Percentiles rank a stretch among this genome's conserved stretches.
phyloP scores from a whole-genome alignment of 2,113 vertebrate genomes.

The Podiceps cristatus region DNA sequence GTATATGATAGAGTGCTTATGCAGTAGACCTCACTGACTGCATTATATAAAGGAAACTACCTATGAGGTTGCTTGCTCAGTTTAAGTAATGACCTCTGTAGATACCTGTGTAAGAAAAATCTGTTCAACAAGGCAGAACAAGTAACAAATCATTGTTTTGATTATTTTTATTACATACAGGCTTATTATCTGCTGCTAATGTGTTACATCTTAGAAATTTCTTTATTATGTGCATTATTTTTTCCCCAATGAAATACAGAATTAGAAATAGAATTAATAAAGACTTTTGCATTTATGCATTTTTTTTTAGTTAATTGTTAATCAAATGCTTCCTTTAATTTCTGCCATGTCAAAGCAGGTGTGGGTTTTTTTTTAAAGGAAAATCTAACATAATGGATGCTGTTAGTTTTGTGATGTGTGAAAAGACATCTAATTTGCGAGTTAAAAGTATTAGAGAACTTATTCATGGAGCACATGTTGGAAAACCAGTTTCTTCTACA shows the following conservation, averaged over 20 bases:
- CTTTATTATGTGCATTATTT: not conserved
- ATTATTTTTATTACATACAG: not conserved
- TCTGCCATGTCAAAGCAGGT: not conserved
- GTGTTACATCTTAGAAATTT: not conserved
- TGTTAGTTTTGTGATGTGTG: slow-evolving; percentile 91
- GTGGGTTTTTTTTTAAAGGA: slow-evolving; percentile 67
- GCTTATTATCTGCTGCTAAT: not conserved
- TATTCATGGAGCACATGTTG: slow-evolving; percentile 90
- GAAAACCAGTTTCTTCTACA: slow-evolving; percentile 80
- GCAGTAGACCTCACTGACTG: not conserved
- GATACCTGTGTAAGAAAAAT: not conserved
- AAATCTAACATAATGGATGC: slow-evolving; percentile 99
- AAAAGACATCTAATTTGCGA: slow-evolving; percentile 81
- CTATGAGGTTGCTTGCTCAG: not conserved
- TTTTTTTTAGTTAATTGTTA: not conserved
- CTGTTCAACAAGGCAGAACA: not conserved
- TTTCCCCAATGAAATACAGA: not conserved
- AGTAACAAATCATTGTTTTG: not conserved
- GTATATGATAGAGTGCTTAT: not conserved
- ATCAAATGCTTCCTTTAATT: not conserved
- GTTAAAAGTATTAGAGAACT: slow-evolving; percentile 87
- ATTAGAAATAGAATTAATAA: not conserved
- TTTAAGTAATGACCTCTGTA: not conserved
- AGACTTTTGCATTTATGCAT: not conserved
- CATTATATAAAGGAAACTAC: not conserved